Evolutionary conservation across 2,797 vertebrate species (phyloP), one percentile per base, ranked within the genome.

Genomic region (Diglossa cyanea): DNA sequence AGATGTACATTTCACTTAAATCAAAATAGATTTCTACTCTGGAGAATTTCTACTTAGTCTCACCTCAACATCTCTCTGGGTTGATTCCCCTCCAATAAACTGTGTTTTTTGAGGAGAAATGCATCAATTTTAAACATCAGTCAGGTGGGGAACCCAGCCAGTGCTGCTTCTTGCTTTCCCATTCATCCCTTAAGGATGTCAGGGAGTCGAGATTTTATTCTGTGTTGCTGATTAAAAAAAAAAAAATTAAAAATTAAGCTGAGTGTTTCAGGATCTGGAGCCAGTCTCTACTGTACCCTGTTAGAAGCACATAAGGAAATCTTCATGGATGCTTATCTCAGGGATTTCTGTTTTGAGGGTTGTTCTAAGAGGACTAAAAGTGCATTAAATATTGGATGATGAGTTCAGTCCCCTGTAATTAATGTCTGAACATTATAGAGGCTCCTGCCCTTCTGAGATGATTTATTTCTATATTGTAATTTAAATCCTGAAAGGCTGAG

Each of bases 341-440:
- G 72, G 72, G 83, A 55, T 95, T 92, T 86, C 83, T 90, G 70
- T 85, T 88, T 80, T 63, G 70, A 80, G 73, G 79, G 89, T 86
- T 88, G 53, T 88, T 76, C 35, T 40, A 67, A 66, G 80, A 88
- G 73, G 73, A 71, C 83, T 90, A 37, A 63, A 93, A 90, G 35
- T 79, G 23, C 65, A 51, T 92, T 88, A 90, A 86, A 63, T 70
- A 26, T 28, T 57, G 45, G 76, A 58, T 88, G 83, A 92, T 90
- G 45, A 93, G 73, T 90, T 94, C 93, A 90, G 86, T 90, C 94
- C 95, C 76, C 76, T 84, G 65, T 93, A 96, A 93, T 96, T 96
- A 95, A 93, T 50, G 54, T 66, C 55, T 53, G 37, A 94, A 58
- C 0, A 14, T 92, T 96, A 82, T 30, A 83, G 88, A 71, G 86